Evolutionary conservation across 2,888 invertebrate genomes (phyloP).

Genomic region (Acanthococcus lagerstroemiae): DNA sequence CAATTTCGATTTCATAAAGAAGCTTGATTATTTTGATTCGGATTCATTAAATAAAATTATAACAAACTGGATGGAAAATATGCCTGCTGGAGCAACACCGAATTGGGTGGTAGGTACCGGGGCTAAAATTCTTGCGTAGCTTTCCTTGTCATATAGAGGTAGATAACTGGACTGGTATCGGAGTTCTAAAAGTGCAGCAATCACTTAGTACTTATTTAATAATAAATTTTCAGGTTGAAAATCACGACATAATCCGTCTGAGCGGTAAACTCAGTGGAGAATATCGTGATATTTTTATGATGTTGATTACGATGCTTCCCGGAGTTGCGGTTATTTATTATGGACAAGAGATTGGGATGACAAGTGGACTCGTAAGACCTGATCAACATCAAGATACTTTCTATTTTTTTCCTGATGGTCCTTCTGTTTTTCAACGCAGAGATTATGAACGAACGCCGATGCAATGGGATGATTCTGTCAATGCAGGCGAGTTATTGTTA

Average conservation of each 20-base stretch:
- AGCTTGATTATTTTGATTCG: not conserved
- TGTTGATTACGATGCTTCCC: not conserved
- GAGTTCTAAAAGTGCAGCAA: too few relatives aligned
- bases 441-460: not conserved
- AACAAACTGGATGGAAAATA: not conserved
- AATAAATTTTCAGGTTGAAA: too few relatives aligned
- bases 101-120: not conserved
- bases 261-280: too few relatives aligned
- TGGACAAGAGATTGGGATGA: not conserved
- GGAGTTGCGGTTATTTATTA: not conserved
- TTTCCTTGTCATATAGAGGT: too few relatives aligned
- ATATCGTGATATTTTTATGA: too few relatives aligned
- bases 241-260: too few relatives aligned
- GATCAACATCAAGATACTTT: not conserved
- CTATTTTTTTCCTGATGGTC: too few relatives aligned
- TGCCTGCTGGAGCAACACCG: not conserved
- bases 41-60: not conserved
- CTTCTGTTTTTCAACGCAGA: too few relatives aligned
- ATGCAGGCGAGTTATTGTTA: too few relatives aligned
- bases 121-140: too few relatives aligned
- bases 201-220: too few relatives aligned
- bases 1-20: not conserved
- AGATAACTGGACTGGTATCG: too few relatives aligned
- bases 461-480: not conserved
- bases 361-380: not conserved